Evolutionary conservation across 2,113 vertebrate genomes (phyloP).

Genomic region (Tachycineta bicolor): DNA sequence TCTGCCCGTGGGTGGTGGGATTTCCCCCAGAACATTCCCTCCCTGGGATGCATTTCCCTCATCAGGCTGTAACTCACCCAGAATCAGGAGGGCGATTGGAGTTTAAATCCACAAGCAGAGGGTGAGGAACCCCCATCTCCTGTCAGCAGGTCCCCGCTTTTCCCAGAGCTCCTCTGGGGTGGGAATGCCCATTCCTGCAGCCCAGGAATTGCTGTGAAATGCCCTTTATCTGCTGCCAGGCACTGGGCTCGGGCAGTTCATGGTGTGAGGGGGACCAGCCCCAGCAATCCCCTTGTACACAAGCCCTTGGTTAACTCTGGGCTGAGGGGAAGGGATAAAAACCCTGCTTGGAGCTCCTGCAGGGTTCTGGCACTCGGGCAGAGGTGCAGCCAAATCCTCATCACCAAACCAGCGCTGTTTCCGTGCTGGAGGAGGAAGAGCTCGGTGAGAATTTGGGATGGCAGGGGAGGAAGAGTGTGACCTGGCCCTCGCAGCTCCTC

Average conservation of each 20-base stretch:
- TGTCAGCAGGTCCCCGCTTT: background rate
- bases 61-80: background rate
- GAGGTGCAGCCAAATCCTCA: background rate
- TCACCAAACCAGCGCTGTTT: background rate
- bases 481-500: background rate
- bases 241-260: constrained; percentile 4
- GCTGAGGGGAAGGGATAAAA: background rate
- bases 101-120: fast-evolving
- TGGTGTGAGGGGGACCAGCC: constrained; percentile 20
- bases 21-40: background rate
- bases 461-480: background rate
- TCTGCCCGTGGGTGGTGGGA: background rate
- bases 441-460: background rate
- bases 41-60: background rate
- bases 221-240: background rate
- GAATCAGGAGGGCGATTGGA: fast-evolving
- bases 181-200: background rate
- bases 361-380: background rate
- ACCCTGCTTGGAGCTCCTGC: background rate
- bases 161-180: background rate
- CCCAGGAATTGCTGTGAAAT: background rate
- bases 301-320: background rate
- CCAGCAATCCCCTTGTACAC: background rate
- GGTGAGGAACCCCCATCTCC: background rate
- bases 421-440: background rate